phyloP scores from a whole-genome alignment of 2,797 vertebrate genomes.

The Pangasius sanitwongsei region DNA sequence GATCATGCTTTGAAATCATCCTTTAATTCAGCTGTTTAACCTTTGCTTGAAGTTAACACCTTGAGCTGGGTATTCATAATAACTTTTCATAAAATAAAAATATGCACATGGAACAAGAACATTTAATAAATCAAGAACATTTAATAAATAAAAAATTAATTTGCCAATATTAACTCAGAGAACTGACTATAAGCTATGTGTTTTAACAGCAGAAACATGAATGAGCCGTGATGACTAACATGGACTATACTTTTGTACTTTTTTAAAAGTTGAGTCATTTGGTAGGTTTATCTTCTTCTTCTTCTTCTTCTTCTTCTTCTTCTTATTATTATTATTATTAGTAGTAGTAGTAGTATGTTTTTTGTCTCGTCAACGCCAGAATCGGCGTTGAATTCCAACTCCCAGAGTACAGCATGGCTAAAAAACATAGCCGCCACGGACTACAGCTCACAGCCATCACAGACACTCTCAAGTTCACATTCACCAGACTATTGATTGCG shows the following conservation, averaged over 20 bases:
- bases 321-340: no score
- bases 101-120: background rate
- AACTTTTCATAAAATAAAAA: background rate
- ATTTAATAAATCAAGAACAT: background rate
- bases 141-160: background rate
- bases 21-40: background rate
- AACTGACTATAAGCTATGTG: background rate
- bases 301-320: no score
- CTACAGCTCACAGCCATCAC: no score
- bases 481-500: no score
- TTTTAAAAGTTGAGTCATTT: no score
- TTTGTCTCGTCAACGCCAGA: no score
- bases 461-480: no score
- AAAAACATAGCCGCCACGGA: no score
- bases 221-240: background rate
- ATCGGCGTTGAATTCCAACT: no score
- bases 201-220: slow-evolving; percentile 1
- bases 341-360: background rate
- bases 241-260: no score
- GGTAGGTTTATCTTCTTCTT: no score
- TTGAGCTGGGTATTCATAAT: background rate
- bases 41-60: background rate
- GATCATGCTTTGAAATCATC: background rate
- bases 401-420: no score
- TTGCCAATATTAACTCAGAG: background rate